Base-by-base conservation (phyloP, 2,888 invertebrate genomes). In the Tinea semifulvella region DNA sequence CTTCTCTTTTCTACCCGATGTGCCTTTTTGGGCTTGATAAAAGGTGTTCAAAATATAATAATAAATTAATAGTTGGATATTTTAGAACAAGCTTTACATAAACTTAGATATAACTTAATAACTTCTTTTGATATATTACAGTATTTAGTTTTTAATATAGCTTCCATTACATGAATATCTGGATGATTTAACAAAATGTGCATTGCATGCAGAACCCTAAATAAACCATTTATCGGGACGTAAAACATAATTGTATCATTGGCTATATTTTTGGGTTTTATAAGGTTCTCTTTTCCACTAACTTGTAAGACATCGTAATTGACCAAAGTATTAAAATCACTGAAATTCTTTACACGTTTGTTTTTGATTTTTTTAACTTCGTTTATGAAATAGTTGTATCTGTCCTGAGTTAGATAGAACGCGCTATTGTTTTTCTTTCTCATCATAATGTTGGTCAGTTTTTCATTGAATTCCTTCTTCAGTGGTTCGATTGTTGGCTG, bases 121-220 rank as follows among this genome's bases (percentile, higher is more conserved):
- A 61, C 67, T 52, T 74, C 71, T 54, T 68, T 73, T 0, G 76
- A 69, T 6, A 76, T 52, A 55, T 77, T 76, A 57, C 72, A 74
- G 52, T 68, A 74, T 50, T 73, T 74, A 0, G 59, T 60, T 56
- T 67, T 75, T 2, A 74, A 53, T 54, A 72, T 60, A 0, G 42
- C 10, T 35, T 73, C 64, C 63, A 77, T 64, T 13, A 52, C 48
- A 46, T 72, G 64, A 51, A 54, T 60, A 45, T 59, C 50, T 0
- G 69, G 66, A 54, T 75, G 75, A 2, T 66, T 52, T 44, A 63
- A 66, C 20, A 76, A 52, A 39, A 75, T 56, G 56, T 77, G 75
- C 50, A 74, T 70, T 2, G 74, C 68, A 26, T 76, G 74, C 17
- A 75, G 49, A 0, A 69, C 68, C 42, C 67, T 63, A 48, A 73